phyloP scores from a whole-genome alignment of 2,888 invertebrate species.

The Therioaphis trifolii region DNA sequence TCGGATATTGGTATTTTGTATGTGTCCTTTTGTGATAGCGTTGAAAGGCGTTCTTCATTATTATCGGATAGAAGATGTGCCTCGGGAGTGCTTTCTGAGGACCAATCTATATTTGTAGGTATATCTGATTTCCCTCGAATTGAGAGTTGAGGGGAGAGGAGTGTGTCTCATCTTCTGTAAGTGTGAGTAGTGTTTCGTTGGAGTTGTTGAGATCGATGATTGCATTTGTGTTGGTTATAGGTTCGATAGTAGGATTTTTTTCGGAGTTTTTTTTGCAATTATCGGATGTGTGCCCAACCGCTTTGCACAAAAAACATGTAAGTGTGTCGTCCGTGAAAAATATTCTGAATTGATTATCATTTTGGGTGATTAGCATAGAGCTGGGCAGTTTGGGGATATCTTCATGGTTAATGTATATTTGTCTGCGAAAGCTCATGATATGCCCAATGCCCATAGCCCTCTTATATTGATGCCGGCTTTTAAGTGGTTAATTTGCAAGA shows the following conservation, averaged over 20 bases:
- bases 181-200: neutral
- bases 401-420: no score
- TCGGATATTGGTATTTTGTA: neutral
- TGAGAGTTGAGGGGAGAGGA: neutral
- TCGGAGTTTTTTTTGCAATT: no score
- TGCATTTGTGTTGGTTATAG: neutral
- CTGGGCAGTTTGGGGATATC: no score
- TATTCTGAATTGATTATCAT: neutral
- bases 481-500: no score
- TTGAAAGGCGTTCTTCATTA: neutral
- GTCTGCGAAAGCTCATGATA: no score
- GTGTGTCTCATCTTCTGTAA: neutral
- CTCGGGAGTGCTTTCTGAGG: neutral
- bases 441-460: no score
- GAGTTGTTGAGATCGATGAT: neutral
- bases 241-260: neutral
- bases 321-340: neutral
- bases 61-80: neutral
- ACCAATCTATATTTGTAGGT: neutral
- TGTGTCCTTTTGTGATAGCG: neutral
- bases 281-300: no score
- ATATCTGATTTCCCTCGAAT: neutral
- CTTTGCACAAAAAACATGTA: no score
- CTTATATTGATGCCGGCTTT: no score
- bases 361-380: constrained; percentile 6